phyloP scores from a whole-genome alignment of 2,797 vertebrate genomes.

The Pseudomugil tenellus region DNA sequence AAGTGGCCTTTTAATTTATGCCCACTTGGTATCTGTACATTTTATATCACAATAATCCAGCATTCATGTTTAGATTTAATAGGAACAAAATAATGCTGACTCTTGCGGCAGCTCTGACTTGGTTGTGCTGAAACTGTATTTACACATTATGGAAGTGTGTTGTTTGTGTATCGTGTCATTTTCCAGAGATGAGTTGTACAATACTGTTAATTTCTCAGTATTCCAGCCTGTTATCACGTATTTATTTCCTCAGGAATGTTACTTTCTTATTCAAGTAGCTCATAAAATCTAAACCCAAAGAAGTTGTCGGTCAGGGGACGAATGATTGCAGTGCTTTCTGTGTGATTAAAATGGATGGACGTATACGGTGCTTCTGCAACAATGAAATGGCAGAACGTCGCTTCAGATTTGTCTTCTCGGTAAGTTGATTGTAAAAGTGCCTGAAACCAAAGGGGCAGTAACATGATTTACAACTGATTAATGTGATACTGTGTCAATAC shows the following conservation, averaged over 20 bases:
- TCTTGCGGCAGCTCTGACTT: conserved; percentile 36
- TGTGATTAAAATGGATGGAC: neutral
- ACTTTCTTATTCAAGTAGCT: conserved; percentile 40
- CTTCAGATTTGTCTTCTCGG: conserved; percentile 13
- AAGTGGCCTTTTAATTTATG: conserved; percentile 54
- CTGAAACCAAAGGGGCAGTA: conserved; percentile 53
- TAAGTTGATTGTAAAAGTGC: conserved; percentile 59
- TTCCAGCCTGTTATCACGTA: conserved; percentile 22
- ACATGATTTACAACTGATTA: conserved; percentile 32
- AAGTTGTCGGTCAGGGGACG: neutral
- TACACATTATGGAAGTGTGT: neutral
- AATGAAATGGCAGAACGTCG: conserved; percentile 11
- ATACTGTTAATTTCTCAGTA: conserved; percentile 25
- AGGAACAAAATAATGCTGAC: conserved; percentile 5
- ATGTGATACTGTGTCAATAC: conserved; percentile 30
- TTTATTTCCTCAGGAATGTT: conserved; percentile 78
- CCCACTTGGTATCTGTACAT: conserved; percentile 17
- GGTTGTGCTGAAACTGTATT: conserved; percentile 9
- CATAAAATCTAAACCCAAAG: conserved; percentile 64
- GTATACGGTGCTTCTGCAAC: neutral
- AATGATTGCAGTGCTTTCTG: conserved; percentile 8
- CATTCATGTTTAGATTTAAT: conserved; percentile 5
- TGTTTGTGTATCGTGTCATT: conserved; percentile 21
- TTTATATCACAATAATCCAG: conserved; percentile 13
- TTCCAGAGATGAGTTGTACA: conserved; percentile 39